These are phyloP conservation scores for Myotis pilosus DNA, from an alignment of 2,797 vertebrate species.

Conservation along the genomic window DNA sequence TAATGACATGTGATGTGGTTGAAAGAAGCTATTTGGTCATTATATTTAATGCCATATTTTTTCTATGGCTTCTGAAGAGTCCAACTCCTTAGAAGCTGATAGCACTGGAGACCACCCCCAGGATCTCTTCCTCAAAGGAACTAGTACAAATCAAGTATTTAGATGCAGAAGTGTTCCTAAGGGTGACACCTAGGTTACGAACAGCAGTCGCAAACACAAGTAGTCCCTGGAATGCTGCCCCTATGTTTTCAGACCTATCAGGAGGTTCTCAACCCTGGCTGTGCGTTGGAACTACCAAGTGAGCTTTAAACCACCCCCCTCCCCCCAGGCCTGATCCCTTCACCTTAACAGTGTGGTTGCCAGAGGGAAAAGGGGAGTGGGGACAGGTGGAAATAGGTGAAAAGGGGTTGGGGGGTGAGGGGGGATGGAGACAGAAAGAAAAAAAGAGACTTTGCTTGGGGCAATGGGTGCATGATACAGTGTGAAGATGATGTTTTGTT, in stretches of 20 bases:
- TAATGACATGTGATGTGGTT: background rate
- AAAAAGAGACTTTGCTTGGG: background rate
- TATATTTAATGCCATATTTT: background rate
- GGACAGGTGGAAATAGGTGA: background rate
- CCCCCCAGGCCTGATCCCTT: background rate
- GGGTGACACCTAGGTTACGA: background rate
- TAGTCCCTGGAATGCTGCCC: accelerated
- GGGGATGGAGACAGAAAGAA: background rate
- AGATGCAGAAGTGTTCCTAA: background rate
- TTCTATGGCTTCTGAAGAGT: background rate
- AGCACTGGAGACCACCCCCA: background rate
- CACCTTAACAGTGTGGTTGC: background rate
- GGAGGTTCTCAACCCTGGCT: background rate
- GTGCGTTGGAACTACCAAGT: background rate
- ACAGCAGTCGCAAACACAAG: background rate
- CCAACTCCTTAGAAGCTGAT: background rate
- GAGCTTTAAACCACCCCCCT: background rate
- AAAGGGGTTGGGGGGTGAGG: accelerated
- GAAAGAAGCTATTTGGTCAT: background rate
- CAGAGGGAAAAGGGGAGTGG: background rate
- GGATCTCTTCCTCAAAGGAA: background rate
- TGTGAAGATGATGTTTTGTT: background rate
- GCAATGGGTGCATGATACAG: background rate
- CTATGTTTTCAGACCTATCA: background rate
- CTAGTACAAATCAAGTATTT: background rate